Conservation (phyloP, 1,140 invertebrate species). For the Tetramorium simillimum region DNA sequence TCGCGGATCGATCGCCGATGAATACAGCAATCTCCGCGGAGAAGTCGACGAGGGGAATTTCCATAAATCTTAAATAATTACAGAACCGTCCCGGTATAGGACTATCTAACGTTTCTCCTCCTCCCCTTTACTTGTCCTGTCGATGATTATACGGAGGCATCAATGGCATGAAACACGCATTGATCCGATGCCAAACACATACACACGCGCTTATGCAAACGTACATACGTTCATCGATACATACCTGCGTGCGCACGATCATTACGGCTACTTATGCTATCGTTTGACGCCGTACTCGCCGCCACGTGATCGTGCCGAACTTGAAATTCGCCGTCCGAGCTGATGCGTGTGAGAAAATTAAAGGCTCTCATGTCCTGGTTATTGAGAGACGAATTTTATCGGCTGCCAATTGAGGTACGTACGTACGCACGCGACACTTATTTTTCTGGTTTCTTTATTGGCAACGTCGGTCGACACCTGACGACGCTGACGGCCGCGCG, state of each 20-base stretch:
- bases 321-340: neutral
- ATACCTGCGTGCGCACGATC: neutral
- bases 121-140: neutral
- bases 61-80: neutral
- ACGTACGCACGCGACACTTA: neutral
- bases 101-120: neutral
- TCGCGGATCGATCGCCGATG: neutral
- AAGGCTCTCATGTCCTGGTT: neutral
- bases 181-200: slow-evolving; percentile 25
- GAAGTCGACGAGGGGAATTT: neutral
- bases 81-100: neutral
- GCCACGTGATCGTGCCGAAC: slow-evolving; percentile 21
- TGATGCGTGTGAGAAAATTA: neutral
- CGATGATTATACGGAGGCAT: slow-evolving; percentile 4
- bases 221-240: neutral
- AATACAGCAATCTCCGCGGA: neutral
- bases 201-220: neutral
- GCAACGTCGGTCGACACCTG: neutral
- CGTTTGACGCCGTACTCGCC: neutral
- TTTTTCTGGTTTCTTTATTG: neutral
- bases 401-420: neutral
- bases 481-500: neutral
- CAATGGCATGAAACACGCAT: slow-evolving; percentile 17
- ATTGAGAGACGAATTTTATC: neutral
- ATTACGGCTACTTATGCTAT: neutral